Evolutionary conservation across 2,797 vertebrate genomes (phyloP), one percentile per base, ranked within the genome.

Genomic region (Dendrocincla fuliginosa): DNA sequence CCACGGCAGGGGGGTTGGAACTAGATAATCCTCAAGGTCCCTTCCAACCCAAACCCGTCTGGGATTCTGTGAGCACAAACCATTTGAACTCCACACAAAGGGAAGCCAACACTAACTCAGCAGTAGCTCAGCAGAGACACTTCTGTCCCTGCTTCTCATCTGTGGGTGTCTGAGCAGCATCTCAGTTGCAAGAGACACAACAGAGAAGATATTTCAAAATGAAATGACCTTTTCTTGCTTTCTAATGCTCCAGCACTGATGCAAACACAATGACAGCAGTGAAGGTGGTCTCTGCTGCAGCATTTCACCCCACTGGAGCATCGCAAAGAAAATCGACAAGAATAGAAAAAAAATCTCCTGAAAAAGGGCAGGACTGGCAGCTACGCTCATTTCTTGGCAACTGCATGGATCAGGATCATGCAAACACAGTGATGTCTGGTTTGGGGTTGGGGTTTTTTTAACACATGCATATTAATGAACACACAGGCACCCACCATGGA

Each of bases 381-480:
- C 13, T 37, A 0, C 2, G 27, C 9, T 65, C 14, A 28, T 10
- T 44, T 84, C 65, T 50, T 52, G 78, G 78, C 64, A 44, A 4
- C 39, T 14, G 61, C 17, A 25, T 7, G 53, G 52, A 63, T 3
- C 13, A 74, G 64, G 76, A 52, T 35, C 81, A 44, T 3, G 52
- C 70, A 46, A 68, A 68, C 2, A 2, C 0, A 25, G 50, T 3
- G 24, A 8, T 23, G 35, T 5, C n/a, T 75, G 78, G 2, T 32
- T 46, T 77, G 56, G 44, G 41, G 33, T 0, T n/a, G 73, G 33
- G 4, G 10, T 7, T 32, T 20, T 44, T 42, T 27, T 19, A 50
- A 44, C 2, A 1, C 0, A 6, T 0, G 12, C 16, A 8, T 3
- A 1, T 10, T 19, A 70, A 8, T 6, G 37, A 25, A 11, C 0